Base-by-base conservation (phyloP, 2,797 vertebrate species). In the Synaphobranchus kaupii region DNA sequence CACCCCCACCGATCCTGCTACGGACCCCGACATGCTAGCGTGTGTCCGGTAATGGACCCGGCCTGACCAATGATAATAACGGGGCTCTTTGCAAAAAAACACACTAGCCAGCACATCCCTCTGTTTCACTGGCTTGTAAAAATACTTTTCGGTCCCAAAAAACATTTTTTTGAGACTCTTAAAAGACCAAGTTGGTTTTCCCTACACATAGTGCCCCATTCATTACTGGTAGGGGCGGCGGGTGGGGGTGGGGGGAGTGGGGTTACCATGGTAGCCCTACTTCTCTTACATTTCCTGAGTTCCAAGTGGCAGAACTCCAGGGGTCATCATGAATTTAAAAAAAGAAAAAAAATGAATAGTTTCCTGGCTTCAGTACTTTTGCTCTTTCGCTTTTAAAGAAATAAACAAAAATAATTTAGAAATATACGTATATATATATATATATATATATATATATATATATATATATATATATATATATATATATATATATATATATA, bases 121-220 rank as follows among this genome's bases (percentile, higher is more conserved):
- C 92, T 91, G 93, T 93, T 95, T 95, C 95, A 95, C 97, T 97
- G 96, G 96, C 95, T 96, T 96, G 94, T 94, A 94, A 95, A 96
- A 95, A 95, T 88, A 90, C 2, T 88, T 90, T 94, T 91, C 93
- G 94, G 93, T 94, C 89, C 91, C 84, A 91, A 17, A 78, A 78
- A 78, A 17, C 9, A 15, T 94, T 97, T 96, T 96, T 95, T 97
- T 1, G 96, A 95, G 94, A 96, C 96, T 94, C 96, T 95, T 95
- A 97, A 97, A 97, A 90, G 94, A 95, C 95, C 94, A 92, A 91
- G 94, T 94, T 95, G 95, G 96, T 95, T 96, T 96, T 92, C 91
- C 93, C 95, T 96, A 97, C 97, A 97, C 97, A 99, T 97, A 99
- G 97, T 94, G 94, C 96, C 97, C 96, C 96, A 98, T 99, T 99